These are phyloP conservation scores for Hippopotamus amphibius DNA, from an alignment of 2,113 vertebrate genomes.

Conservation along the genomic window DNA sequence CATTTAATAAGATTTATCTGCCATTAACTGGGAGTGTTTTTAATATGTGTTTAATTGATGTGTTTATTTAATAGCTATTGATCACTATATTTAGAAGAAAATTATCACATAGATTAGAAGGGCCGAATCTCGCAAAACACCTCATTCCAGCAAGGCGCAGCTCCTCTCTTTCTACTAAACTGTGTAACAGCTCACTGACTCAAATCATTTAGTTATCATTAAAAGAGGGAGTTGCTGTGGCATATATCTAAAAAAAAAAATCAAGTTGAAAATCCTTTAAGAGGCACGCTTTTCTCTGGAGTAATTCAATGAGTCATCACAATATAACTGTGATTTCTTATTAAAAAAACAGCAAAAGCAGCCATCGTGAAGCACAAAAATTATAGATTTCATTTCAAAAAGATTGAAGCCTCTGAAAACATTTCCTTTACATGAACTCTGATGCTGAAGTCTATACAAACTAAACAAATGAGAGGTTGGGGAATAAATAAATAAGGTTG, in stretches of 20 bases:
- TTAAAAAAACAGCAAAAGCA: neutral
- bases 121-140: conserved; percentile 49
- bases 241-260: conserved; percentile 73
- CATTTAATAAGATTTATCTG: conserved; percentile 49
- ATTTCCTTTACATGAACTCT: conserved; percentile 63
- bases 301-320: conserved; percentile 74
- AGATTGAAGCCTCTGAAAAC: conserved; percentile 54
- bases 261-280: conserved; percentile 61
- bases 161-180: conserved; percentile 64
- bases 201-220: conserved; percentile 66
- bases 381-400: conserved; percentile 68
- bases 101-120: conserved; percentile 62
- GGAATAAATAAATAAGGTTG: neutral
- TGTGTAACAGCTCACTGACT: conserved; percentile 51
- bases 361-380: conserved; percentile 69
- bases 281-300: conserved; percentile 71
- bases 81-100: conserved; percentile 71
- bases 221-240: conserved; percentile 66
- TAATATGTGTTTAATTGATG: conserved; percentile 57
- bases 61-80: conserved; percentile 61
- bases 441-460: neutral
- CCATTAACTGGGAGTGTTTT: conserved; percentile 44
- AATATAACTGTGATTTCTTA: conserved; percentile 72
- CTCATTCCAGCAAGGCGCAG: conserved; percentile 35
- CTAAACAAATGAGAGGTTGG: neutral